phyloP scores from a whole-genome alignment of 1,140 invertebrate genomes.

The Leucophenga varia region DNA sequence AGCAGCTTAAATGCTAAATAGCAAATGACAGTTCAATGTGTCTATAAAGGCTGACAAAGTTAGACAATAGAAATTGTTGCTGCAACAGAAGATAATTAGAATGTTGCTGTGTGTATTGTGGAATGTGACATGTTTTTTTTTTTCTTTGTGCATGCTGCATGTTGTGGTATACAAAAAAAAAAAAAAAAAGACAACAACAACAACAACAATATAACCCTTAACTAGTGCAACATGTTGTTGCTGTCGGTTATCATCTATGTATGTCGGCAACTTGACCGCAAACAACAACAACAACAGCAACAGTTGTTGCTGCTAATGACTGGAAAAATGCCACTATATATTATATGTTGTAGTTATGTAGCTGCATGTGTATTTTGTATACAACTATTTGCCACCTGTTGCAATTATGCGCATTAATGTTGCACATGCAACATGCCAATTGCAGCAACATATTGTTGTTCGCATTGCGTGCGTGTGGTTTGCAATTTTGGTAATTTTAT shows the following conservation, averaged over 20 bases:
- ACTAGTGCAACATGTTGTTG: no score
- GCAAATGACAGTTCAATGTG: slow-evolving; percentile 2
- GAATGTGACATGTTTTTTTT: slow-evolving; percentile 24
- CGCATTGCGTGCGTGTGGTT: slow-evolving; percentile 20
- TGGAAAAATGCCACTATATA: slow-evolving; percentile 9
- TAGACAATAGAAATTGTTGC: background rate
- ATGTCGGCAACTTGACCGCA: background rate
- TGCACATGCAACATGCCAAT: slow-evolving; percentile 33
- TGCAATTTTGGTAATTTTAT: no score
- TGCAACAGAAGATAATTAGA: slow-evolving; percentile 23
- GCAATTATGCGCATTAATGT: slow-evolving; percentile 29
- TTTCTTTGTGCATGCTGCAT: no score
- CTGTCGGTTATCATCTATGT: no score
- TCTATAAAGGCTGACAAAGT: background rate
- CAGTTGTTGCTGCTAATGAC: slow-evolving; percentile 7
- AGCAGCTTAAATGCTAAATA: slow-evolving; percentile 3
- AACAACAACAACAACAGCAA: background rate
- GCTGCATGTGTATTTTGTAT: background rate
- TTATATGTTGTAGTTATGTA: no score
- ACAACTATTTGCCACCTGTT: slow-evolving; percentile 43
- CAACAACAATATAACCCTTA: no score
- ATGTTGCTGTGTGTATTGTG: slow-evolving; percentile 27
- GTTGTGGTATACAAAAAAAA: no score
- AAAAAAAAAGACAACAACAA: no score
- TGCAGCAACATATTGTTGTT: background rate